Conservation (phyloP, 92 coral and sea anemone species). For the Bergia sp. region DNA sequence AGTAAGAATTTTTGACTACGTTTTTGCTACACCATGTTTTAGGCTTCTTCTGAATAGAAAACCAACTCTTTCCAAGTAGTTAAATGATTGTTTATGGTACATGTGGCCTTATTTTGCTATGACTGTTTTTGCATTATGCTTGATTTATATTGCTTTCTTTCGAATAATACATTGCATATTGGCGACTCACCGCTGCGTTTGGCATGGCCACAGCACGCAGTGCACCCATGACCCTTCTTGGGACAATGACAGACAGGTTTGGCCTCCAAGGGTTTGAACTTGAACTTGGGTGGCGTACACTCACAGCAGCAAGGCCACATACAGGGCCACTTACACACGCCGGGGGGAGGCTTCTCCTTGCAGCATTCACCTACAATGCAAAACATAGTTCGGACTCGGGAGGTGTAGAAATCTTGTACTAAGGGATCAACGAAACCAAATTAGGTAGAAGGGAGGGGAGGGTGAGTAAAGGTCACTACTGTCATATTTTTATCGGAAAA, state of each 20-base stretch:
- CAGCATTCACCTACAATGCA: conserved; percentile 40
- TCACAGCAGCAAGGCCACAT: conserved; percentile 98
- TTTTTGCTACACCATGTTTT: too few relatives aligned
- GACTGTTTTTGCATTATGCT: too few relatives aligned
- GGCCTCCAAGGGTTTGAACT: conserved; percentile 83
- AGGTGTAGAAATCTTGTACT: background rate
- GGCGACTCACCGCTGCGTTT: conserved; percentile 4
- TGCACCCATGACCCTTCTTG: conserved; percentile 53
- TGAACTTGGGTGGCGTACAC: conserved; percentile 89
- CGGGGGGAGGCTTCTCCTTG: conserved; percentile 74
- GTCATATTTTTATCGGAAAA: too few relatives aligned
- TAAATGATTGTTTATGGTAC: too few relatives aligned
- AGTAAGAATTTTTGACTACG: too few relatives aligned
- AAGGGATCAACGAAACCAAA: too few relatives aligned
- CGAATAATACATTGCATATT: background rate
- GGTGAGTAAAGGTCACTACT: too few relatives aligned
- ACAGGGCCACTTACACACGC: conserved; percentile 94
- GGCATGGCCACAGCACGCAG: conserved; percentile 58
- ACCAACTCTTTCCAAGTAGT: too few relatives aligned
- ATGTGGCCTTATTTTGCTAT: too few relatives aligned
- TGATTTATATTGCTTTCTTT: too few relatives aligned
- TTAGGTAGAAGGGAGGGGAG: too few relatives aligned
- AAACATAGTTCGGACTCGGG: background rate
- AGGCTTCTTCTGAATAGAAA: too few relatives aligned
- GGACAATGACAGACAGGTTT: conserved; percentile 87